Conservation (phyloP, 2,888 invertebrate species). For the Tineola bisselliella region DNA sequence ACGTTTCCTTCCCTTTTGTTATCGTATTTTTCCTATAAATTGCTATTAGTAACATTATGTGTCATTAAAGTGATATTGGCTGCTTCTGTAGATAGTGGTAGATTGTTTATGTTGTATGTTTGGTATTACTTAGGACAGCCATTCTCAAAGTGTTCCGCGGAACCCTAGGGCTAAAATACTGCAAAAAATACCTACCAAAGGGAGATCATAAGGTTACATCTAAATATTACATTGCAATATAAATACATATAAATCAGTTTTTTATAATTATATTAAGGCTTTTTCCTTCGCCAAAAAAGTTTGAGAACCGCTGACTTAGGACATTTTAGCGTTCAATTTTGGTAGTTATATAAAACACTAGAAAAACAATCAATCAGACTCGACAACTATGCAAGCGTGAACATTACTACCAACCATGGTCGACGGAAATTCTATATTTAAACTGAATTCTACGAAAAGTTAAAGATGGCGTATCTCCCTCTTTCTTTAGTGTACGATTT, state of each 20-base stretch:
- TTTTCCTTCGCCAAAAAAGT: too few species aligned
- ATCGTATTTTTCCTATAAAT: not conserved
- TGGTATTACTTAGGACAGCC: not conserved
- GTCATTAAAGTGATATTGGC: not conserved
- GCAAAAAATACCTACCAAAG: too few species aligned
- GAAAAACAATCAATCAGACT: not conserved
- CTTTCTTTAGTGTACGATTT: not conserved
- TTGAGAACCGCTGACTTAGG: too few species aligned
- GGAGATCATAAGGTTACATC: too few species aligned
- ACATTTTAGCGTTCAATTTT: too few species aligned
- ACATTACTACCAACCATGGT: conserved; percentile 55
- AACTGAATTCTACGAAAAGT: conserved; percentile 58
- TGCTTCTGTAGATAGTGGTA: not conserved
- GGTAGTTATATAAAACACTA: too few species aligned
- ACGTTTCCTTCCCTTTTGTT: not conserved
- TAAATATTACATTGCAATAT: too few species aligned
- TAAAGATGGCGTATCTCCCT: conserved; percentile 36
- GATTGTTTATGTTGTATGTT: not conserved
- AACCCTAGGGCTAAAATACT: too few species aligned
- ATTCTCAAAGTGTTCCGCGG: too few species aligned
- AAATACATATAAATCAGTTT: too few species aligned
- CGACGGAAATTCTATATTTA: conserved; percentile 65
- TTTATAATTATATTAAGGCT: too few species aligned
- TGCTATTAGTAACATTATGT: not conserved
- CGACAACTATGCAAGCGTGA: conserved; percentile 29